Conservation (phyloP, 2,113 vertebrate species). For the Pseudois nayaur region DNA sequence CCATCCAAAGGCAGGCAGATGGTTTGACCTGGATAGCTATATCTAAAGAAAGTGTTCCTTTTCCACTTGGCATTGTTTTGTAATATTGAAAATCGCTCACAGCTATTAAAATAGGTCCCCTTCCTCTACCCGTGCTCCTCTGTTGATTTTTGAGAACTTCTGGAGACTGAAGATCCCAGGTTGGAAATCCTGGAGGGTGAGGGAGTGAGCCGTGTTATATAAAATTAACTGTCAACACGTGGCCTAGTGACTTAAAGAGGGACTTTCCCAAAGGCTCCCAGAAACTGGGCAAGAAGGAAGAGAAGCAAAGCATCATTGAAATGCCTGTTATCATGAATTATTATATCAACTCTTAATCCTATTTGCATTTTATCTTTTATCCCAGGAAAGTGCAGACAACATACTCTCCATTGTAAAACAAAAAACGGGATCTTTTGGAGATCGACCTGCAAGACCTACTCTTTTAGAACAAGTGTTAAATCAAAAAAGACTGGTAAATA, state of each 20-base stretch:
- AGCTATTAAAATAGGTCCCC: not conserved
- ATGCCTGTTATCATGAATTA: not conserved
- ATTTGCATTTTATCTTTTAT: not conserved
- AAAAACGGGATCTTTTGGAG: slow-evolving; percentile 89
- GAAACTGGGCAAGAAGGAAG: not conserved
- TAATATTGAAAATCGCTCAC: not conserved
- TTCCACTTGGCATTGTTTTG: not conserved
- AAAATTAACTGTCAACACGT: not conserved
- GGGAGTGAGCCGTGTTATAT: not conserved
- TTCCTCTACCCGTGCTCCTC: not conserved
- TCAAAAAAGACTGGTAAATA: slow-evolving; percentile 95
- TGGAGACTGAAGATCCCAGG: not conserved
- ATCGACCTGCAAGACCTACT: slow-evolving; percentile 94
- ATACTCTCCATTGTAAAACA: slow-evolving; percentile 94
- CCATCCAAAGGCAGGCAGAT: not conserved
- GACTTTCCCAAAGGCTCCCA: not conserved
- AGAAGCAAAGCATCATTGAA: not conserved
- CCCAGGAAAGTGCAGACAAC: slow-evolving; percentile 90
- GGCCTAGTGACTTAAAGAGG: not conserved
- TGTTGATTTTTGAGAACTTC: not conserved
- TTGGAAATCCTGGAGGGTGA: not conserved
- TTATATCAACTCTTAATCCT: not conserved
- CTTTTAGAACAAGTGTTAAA: slow-evolving; percentile 98
- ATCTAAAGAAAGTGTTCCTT: not conserved
- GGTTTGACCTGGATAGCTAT: not conserved